Percentiles rank a stretch among this genome's conserved stretches.
phyloP scores from a whole-genome alignment of 2,888 invertebrate species.

The Parnassius smintheus region DNA sequence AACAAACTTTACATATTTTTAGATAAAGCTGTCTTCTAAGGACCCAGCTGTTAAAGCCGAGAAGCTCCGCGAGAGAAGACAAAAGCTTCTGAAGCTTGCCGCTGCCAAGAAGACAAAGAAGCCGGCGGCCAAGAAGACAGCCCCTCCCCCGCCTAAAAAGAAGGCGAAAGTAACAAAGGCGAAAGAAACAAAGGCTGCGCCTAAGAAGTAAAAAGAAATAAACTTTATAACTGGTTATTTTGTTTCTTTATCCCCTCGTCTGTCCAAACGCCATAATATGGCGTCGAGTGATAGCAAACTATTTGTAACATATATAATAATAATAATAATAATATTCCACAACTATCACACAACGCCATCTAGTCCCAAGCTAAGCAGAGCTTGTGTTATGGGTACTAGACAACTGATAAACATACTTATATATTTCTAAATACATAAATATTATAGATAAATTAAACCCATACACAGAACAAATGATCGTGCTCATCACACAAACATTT shows the following conservation, averaged over 20 bases:
- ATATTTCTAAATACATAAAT: no score
- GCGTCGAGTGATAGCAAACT: no score
- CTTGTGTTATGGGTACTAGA: no score
- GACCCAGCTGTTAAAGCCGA: slow-evolving; percentile 74
- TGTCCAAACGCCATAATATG: no score
- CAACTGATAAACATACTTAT: no score
- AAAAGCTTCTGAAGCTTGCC: slow-evolving; percentile 75
- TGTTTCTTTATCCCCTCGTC: background rate
- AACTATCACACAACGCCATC: no score
- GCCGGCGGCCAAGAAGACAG: slow-evolving; percentile 67
- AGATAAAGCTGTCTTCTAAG: slow-evolving; percentile 73
- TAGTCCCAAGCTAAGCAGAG: no score
- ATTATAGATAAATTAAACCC: no score
- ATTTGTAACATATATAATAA: no score
- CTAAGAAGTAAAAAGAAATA: slow-evolving; percentile 51
- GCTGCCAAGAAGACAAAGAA: slow-evolving; percentile 78
- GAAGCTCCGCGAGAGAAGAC: slow-evolving; percentile 72
- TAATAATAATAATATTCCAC: no score
- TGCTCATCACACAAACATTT: no score
- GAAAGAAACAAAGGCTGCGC: slow-evolving; percentile 43
- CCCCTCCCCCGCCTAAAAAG: slow-evolving; percentile 68
- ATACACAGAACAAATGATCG: no score
- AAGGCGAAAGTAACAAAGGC: slow-evolving; percentile 43
- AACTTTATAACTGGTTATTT: slow-evolving; percentile 33
- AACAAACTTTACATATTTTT: slow-evolving; percentile 26